Conservation (phyloP, 2,113 vertebrate species). For the Bubo scandiacus region DNA sequence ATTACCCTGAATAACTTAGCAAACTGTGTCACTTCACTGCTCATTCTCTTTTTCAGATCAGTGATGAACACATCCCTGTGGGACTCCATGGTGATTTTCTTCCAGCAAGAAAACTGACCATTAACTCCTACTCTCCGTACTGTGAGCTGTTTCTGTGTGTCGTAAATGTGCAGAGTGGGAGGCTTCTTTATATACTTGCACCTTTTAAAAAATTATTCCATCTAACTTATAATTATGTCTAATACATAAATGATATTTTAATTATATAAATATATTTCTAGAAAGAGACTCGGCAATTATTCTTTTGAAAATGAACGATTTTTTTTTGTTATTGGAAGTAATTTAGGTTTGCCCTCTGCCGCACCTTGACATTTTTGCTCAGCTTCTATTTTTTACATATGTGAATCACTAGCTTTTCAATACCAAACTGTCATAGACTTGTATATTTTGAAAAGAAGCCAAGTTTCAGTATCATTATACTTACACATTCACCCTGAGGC, state of each 20-base stretch:
- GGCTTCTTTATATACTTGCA: background rate
- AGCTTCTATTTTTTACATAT: background rate
- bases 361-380: slow-evolving; percentile 48
- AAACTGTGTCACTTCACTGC: background rate
- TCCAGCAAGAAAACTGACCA: slow-evolving; percentile 22
- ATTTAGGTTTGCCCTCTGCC: slow-evolving; percentile 29
- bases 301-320: background rate
- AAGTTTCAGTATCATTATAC: slow-evolving; percentile 50
- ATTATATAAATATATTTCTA: background rate
- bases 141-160: background rate
- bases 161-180: background rate
- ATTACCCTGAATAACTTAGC: background rate
- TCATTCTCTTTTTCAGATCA: background rate
- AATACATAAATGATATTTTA: background rate
- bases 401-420: slow-evolving; percentile 31
- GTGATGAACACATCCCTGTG: background rate
- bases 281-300: background rate
- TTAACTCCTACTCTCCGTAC: background rate
- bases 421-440: slow-evolving; percentile 32
- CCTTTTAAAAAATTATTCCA: background rate
- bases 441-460: slow-evolving; percentile 50
- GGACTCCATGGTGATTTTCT: background rate
- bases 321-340: background rate
- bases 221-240: background rate
- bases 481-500: slow-evolving; percentile 59